Conservation (phyloP, 2,888 invertebrate species). For the Notocelia uddmanniana region DNA sequence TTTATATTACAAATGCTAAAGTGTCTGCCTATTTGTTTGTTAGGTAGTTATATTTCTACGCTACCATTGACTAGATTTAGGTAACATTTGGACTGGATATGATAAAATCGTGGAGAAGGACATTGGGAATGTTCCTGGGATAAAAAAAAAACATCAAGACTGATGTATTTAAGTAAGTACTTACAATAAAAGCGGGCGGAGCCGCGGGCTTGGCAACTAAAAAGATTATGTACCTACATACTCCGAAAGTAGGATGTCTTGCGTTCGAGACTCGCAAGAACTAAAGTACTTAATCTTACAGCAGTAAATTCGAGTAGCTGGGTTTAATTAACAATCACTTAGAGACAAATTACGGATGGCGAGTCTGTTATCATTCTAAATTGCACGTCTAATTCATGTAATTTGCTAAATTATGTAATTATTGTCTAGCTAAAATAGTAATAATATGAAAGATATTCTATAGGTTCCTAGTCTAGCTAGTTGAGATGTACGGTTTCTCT, state of each 20-base stretch:
- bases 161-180: no score
- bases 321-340: constrained; percentile 35
- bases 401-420: constrained; percentile 22
- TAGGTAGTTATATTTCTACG: neutral
- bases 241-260: neutral
- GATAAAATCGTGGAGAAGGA: neutral
- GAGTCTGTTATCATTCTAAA: constrained; percentile 33
- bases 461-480: neutral
- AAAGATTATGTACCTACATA: neutral
- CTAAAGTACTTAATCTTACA: constrained; percentile 9
- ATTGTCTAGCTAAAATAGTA: neutral
- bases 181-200: no score
- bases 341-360: constrained; percentile 14
- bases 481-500: neutral
- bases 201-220: neutral
- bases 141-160: neutral
- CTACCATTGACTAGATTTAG: neutral
- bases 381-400: constrained; percentile 15
- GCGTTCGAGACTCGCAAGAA: neutral
- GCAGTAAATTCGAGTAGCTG: constrained; percentile 19
- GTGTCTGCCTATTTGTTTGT: neutral
- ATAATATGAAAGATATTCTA: neutral
- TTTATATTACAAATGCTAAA: neutral
- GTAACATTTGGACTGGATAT: neutral
- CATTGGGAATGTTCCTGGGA: neutral